Conservation (phyloP, 92 coral and sea anemone genomes). For the Virgularia gustaviana region DNA sequence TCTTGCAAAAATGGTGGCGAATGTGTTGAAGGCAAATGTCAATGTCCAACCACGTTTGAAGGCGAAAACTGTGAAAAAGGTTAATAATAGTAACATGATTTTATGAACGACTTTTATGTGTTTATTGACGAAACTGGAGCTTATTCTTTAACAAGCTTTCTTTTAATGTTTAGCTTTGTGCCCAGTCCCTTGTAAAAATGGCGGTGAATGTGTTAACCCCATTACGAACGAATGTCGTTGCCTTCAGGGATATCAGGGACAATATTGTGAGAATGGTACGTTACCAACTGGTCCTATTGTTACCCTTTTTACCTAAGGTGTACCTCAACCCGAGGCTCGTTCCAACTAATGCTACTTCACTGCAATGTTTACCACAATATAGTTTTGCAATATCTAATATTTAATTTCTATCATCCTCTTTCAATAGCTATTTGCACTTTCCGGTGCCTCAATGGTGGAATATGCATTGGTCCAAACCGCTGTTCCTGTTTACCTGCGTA, state of each 20-base stretch:
- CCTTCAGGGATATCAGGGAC: constrained; percentile 69
- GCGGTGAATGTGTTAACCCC: constrained; percentile 73
- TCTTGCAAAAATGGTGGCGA: constrained; percentile 69
- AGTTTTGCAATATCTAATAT: too few species aligned
- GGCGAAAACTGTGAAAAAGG: constrained; percentile 75
- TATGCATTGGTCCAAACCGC: constrained; percentile 69
- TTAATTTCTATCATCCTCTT: too few species aligned
- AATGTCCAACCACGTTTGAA: constrained; percentile 70
- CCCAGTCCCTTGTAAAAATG: constrained; percentile 69
- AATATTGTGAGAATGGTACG: constrained; percentile 76
- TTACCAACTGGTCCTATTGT: neutral
- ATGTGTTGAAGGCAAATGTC: constrained; percentile 75
- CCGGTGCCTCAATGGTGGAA: constrained; percentile 74
- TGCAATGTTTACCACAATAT: too few species aligned
- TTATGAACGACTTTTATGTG: neutral
- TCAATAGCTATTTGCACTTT: constrained; percentile 68
- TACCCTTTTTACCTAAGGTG: neutral
- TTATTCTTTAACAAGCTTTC: neutral
- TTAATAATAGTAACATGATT: constrained; percentile 2
- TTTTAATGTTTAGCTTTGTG: constrained; percentile 52
- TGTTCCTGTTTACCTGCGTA: constrained; percentile 74
- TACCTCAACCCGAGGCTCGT: neutral
- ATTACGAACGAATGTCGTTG: constrained; percentile 76
- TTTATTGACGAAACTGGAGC: neutral
- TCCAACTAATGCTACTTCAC: too few species aligned